Conservation (phyloP, 2,113 vertebrate species). For the Anser cygnoides region DNA sequence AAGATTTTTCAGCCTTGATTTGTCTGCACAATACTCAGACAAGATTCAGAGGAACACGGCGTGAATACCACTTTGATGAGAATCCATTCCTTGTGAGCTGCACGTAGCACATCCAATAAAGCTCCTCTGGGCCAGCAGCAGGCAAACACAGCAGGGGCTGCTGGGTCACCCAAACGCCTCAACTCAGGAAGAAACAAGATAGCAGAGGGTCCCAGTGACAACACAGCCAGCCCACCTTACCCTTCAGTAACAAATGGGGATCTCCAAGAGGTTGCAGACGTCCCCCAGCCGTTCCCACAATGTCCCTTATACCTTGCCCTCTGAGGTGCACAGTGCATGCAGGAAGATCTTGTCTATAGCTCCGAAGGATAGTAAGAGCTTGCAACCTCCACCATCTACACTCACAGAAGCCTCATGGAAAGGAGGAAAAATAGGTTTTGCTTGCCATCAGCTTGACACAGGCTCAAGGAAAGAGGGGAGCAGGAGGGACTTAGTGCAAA, state of each 20-base stretch:
- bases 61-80: not conserved
- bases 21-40: not conserved
- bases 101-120: not conserved
- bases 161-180: not conserved
- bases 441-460: not conserved
- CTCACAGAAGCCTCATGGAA: not conserved
- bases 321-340: rapidly evolving
- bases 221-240: not conserved
- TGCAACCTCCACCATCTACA: not conserved
- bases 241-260: not conserved
- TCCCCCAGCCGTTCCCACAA: not conserved
- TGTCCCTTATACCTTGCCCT: not conserved
- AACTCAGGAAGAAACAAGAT: not conserved
- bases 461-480: not conserved
- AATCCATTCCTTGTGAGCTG: not conserved
- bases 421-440: not conserved
- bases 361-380: not conserved
- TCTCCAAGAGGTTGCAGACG: not conserved
- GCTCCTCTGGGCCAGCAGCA: not conserved
- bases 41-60: not conserved
- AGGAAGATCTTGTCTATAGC: not conserved
- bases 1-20: not conserved
- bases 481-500: not conserved
- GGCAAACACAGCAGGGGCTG: not conserved
- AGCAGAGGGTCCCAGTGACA: not conserved